A percentile compares a stretch with the other conserved stretches of the same genome.
phyloP scores from a whole-genome alignment of 2,797 vertebrate genomes.

The Schizopygopsis malacanthus region DNA sequence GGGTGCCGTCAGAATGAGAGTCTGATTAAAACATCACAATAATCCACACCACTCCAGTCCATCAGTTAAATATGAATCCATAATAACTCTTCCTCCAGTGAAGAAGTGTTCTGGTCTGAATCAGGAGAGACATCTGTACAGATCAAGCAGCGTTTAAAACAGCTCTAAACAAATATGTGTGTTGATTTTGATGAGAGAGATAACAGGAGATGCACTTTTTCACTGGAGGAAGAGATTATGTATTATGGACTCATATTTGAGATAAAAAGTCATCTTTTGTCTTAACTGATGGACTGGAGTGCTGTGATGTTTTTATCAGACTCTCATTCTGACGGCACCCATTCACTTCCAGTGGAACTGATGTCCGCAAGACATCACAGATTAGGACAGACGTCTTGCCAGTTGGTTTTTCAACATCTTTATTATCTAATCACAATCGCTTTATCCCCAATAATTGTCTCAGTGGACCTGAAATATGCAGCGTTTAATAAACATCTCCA shows the following conservation, averaged over 20 bases:
- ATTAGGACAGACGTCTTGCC: background rate
- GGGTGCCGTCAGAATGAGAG: background rate
- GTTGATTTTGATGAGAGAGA: no score
- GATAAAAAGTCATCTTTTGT: no score
- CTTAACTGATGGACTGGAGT: no score
- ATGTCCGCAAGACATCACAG: background rate
- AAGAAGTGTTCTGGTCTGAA: no score
- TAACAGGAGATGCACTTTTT: no score
- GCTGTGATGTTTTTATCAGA: background rate
- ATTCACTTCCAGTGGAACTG: background rate
- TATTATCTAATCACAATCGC: background rate
- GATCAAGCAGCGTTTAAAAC: no score
- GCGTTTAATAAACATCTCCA: conserved; percentile 23
- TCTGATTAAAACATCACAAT: background rate
- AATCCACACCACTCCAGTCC: background rate
- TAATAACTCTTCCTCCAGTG: no score
- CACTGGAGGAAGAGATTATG: no score
- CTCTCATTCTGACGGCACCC: conserved; percentile 1
- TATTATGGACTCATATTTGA: no score
- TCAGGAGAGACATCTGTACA: no score
- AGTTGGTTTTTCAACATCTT: background rate
- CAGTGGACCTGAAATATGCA: conserved; percentile 63
- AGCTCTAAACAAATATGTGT: no score
- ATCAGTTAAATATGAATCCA: background rate
- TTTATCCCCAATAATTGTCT: conserved; percentile 56